Evolutionary conservation across 1,140 invertebrate species (phyloP), one percentile per base, ranked within the genome.

Genomic region (Drosophila kurseongensis): DNA sequence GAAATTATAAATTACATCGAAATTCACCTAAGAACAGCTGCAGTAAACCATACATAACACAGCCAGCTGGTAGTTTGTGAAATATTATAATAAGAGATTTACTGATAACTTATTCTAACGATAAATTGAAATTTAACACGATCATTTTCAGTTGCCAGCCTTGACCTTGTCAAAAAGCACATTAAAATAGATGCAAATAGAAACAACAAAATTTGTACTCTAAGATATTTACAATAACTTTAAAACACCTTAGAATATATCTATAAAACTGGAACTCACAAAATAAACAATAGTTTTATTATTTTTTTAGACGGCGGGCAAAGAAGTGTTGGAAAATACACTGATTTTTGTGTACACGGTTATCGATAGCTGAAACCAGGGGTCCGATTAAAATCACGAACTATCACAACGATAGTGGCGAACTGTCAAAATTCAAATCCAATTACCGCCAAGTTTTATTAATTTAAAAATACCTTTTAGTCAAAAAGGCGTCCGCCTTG

Each of bases 401-500:
- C 7, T 4, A 42, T 8, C 12, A 10, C 5, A 48, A n/a, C 32
- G 32, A 65, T 45, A 44, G 0, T 1, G 0, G 0, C 0, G 2
- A 36, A 0, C 1, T 60, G 35, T 65, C 56, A 41, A 61, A 62
- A 29, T 38, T 47, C 14, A 38, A 66, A 47, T 38, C 38, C 14
- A 13, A 16, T 13, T 10, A 16, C 12, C 32, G 6, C 7, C 1
- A 27, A 13, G 5, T n/a, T 29, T 2, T 7, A 7, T 12, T 13
- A 14, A 0, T 23, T 13, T 23, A 4, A 12, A 50, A 35, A 14
- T 23, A 23, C 23, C 2, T 3, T 23, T 23, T 23, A 4, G 23
- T 23, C 23, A 23, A 4, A 23, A 23, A 23, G 23, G 23, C 2
- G 23, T 23, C 3, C 23, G 3, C 7, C 5, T 32, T 32, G 6